phyloP scores from a whole-genome alignment of 2,113 vertebrate genomes.

The Psephotus haematonotus region DNA sequence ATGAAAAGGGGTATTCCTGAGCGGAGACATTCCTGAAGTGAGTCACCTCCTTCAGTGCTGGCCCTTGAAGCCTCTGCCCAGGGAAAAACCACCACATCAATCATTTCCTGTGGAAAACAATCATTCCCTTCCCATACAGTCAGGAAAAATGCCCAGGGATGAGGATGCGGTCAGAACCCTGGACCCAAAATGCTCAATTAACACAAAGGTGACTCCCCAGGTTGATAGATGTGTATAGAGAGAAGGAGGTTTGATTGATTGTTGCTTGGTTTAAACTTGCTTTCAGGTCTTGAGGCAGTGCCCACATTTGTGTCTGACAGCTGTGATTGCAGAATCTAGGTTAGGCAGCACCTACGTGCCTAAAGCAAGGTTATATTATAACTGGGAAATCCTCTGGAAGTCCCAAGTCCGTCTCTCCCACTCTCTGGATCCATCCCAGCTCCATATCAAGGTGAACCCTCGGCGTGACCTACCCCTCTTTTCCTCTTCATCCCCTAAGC shows the following conservation, averaged over 20 bases:
- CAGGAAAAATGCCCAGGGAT: background rate
- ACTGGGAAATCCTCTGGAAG: background rate
- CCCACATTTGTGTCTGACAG: background rate
- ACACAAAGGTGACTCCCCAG: background rate
- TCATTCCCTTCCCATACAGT: background rate
- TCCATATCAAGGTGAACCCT: fast-evolving
- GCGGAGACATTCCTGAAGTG: background rate
- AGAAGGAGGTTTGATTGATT: background rate
- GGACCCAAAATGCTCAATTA: background rate
- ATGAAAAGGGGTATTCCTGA: fast-evolving
- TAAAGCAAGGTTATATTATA: background rate
- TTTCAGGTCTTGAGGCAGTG: fast-evolving
- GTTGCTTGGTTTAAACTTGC: background rate
- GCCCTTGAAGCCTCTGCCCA: background rate
- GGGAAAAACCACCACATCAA: background rate
- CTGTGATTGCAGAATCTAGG: background rate
- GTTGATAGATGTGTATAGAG: fast-evolving
- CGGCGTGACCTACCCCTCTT: background rate
- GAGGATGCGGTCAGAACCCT: background rate
- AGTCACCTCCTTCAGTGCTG: background rate
- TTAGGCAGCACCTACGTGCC: background rate
- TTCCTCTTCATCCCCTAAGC: background rate
- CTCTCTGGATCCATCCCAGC: background rate
- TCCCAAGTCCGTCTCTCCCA: background rate
- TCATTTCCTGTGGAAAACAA: background rate